Evolutionary conservation across 2,797 vertebrate genomes (phyloP).

Genomic region (Delichon dasypus): DNA sequence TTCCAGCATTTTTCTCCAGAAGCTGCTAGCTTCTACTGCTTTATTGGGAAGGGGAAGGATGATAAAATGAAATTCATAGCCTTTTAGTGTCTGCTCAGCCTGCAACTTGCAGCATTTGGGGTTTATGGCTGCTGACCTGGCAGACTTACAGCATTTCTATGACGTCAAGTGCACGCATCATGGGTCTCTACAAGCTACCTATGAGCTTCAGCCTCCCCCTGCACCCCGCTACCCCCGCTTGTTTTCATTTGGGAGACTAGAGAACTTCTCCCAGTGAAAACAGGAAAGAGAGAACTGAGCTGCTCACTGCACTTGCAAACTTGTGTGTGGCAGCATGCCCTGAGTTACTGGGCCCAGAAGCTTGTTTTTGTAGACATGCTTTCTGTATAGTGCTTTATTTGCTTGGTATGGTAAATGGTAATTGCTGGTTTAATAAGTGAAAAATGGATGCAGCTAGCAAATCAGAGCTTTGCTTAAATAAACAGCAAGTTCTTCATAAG

Average conservation of each 20-base stretch:
- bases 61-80: constrained; percentile 46
- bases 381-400: not conserved
- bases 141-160: constrained; percentile 5
- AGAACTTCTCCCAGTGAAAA: not conserved
- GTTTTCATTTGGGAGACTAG: not conserved
- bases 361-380: not conserved
- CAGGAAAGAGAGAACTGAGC: not conserved
- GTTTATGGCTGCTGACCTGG: constrained; percentile 49
- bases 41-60: not conserved
- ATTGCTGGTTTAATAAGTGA: not conserved
- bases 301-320: not conserved
- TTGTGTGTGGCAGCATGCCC: not conserved
- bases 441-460: not conserved
- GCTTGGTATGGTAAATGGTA: not conserved
- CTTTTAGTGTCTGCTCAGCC: constrained; percentile 3
- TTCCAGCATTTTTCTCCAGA: not conserved
- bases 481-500: not conserved
- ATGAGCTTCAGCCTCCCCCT: not conserved
- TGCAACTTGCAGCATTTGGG: not conserved
- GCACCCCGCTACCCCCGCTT: accelerated
- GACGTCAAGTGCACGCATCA: not conserved
- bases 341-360: not conserved
- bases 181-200: constrained; percentile 1
- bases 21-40: not conserved
- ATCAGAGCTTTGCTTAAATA: not conserved